Percentiles rank a stretch among this genome's conserved stretches.
phyloP scores from a whole-genome alignment of 2,113 vertebrate species.

The Coracopsis vasa region DNA sequence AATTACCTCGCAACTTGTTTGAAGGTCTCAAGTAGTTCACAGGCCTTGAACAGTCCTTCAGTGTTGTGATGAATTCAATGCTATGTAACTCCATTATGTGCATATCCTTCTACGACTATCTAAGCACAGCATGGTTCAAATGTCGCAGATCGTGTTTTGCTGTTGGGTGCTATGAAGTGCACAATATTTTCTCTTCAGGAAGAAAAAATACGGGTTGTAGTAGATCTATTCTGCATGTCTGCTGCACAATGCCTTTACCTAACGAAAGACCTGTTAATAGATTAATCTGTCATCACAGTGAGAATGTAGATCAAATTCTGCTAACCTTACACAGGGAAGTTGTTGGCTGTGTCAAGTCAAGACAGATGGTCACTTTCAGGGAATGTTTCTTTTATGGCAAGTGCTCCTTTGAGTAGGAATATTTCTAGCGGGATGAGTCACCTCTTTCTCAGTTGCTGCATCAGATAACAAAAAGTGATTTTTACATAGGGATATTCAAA shows the following conservation, averaged over 20 bases:
- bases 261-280: background rate
- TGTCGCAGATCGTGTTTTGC: background rate
- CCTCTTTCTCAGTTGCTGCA: background rate
- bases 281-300: background rate
- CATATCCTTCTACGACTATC: background rate
- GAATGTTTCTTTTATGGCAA: background rate
- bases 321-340: background rate
- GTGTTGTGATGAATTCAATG: background rate
- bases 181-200: background rate
- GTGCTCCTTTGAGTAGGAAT: background rate
- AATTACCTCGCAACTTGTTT: background rate
- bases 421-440: conserved; percentile 47
- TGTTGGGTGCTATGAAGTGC: background rate
- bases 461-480: background rate
- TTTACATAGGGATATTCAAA: background rate
- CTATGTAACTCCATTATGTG: background rate
- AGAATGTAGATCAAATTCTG: background rate
- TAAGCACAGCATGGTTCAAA: background rate
- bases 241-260: background rate
- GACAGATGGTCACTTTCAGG: conserved; percentile 38
- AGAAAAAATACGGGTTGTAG: background rate
- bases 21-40: background rate
- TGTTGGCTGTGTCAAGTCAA: background rate
- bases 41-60: background rate
- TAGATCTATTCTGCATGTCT: background rate